Evolutionary conservation across 2,888 invertebrate species (phyloP), one percentile per base, ranked within the genome.

Genomic region (Machimus atricapillus): DNA sequence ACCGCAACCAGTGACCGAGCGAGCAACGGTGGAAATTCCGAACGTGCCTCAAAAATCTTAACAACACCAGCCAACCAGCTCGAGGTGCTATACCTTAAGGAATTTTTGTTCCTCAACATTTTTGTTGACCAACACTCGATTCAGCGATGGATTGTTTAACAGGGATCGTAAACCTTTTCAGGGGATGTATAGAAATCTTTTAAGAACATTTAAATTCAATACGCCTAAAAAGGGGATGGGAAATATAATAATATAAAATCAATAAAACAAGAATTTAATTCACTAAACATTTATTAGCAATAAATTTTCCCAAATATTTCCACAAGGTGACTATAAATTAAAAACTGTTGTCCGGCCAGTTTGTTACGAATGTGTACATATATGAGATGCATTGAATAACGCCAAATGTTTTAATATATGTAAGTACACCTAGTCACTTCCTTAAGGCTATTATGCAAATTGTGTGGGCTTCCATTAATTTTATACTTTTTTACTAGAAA

Each of bases 211-310:
- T 12, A 40, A 40, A 40, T 12, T 40, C 9, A 40, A 40, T 40
- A 40, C 40, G 12, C 40, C 9, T 2, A 12, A 40, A 12, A 3
- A 2, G 40, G 40, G 40, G 9, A 40, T 40, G 2, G 2, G 2
- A 40, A 12, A 40, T 40, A 12, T 40, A 40, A 40, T 40, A 40
- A 40, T 40, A 40, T 46, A 16, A 46, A 14, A 46, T 14, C 16
- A 23, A 19, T 52, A 52, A 52, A 66, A 66, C 66, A 66, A 66
- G 9, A 46, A 16, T 31, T 23, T 31, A 31, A 79, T 79, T 79
- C 79, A 79, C 79, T 79, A 79, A 79, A 79, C 79, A 79, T 79
- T 79, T 79, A 79, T 79, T 43, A 78, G 78, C 31, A 79, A 79
- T 79, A 79, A 79, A 52, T 31, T 79, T 66, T 27, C 58, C 66